Evolutionary conservation across 2,113 vertebrate species (phyloP).

Genomic region (Paraplagusia blochii): DNA sequence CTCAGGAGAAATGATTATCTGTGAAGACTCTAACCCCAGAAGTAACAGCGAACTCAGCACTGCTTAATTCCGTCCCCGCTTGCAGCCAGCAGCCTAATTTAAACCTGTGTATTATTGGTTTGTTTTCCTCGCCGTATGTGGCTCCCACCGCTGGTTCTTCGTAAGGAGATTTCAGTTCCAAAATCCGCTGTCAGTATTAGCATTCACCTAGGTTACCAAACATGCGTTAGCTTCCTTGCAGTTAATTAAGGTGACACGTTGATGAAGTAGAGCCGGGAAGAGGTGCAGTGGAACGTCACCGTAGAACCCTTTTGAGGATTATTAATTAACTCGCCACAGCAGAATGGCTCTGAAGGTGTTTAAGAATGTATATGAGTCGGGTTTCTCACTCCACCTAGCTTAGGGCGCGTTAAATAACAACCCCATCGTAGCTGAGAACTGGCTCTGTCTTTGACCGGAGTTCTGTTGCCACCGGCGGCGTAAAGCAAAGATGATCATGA

Average conservation of each 20-base stretch:
- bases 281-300: conserved; percentile 15
- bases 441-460: conserved; percentile 26
- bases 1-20: conserved; percentile 22
- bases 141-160: conserved; percentile 19
- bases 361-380: conserved; percentile 8
- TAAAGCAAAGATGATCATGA: conserved; percentile 18
- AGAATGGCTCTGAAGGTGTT: conserved; percentile 7
- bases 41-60: conserved; percentile 50
- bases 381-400: conserved; percentile 39
- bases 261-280: conserved; percentile 38
- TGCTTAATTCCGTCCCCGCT: conserved; percentile 12
- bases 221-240: conserved; percentile 30
- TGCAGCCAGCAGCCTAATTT: conserved; percentile 14
- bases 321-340: conserved; percentile 45
- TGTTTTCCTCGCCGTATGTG: background rate
- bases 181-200: conserved; percentile 35
- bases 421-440: conserved; percentile 32
- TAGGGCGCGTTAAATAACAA: conserved; percentile 44
- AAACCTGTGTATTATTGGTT: conserved; percentile 5
- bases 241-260: conserved; percentile 57
- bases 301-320: conserved; percentile 30
- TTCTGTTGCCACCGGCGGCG: conserved; percentile 25
- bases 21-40: conserved; percentile 24
- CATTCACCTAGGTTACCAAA: conserved; percentile 56
- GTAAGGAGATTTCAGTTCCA: conserved; percentile 11